Evolutionary conservation across 2,797 vertebrate genomes (phyloP).

Genomic region (Myioborus miniatus): DNA sequence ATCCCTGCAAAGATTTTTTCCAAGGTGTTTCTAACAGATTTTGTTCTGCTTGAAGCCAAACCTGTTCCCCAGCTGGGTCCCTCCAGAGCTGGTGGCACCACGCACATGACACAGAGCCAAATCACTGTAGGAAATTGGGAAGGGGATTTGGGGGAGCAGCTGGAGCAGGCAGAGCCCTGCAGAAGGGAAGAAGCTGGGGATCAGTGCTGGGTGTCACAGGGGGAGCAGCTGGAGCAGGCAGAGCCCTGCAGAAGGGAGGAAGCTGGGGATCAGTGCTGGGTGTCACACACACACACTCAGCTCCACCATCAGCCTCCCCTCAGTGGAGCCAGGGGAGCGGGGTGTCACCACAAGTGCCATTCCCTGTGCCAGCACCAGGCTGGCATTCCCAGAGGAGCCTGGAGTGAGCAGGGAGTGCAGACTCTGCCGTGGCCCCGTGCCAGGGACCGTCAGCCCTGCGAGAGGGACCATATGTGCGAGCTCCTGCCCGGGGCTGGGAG

Average conservation of each 20-base stretch:
- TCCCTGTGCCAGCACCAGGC: neutral
- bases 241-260: neutral
- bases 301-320: fast-evolving
- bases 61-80: neutral
- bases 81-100: neutral
- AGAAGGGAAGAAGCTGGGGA: neutral
- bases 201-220: fast-evolving
- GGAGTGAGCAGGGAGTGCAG: neutral
- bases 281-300: fast-evolving
- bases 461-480: neutral
- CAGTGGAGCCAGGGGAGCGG: neutral
- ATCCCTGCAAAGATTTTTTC: neutral
- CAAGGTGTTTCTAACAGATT: neutral
- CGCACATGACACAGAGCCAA: neutral
- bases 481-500: slow-evolving; percentile 30
- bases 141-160: neutral
- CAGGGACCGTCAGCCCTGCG: neutral
- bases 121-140: fast-evolving
- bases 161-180: neutral
- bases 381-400: neutral
- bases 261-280: neutral
- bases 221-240: neutral
- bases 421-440: neutral
- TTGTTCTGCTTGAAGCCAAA: neutral
- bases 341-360: neutral